Evolutionary conservation across 2,113 vertebrate genomes (phyloP).

Genomic region (Peromyscus polionotus): DNA sequence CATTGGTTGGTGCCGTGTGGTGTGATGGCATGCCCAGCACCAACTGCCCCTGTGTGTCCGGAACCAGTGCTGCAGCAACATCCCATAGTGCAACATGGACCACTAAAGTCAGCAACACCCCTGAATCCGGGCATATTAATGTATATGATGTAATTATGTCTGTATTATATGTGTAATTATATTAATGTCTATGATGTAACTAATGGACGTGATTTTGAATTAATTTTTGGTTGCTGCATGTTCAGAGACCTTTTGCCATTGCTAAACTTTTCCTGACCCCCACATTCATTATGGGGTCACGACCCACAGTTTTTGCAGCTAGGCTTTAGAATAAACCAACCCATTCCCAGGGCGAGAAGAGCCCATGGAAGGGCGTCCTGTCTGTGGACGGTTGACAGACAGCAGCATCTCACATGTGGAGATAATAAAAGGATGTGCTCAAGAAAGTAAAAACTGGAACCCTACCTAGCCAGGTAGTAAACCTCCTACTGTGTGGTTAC

Average conservation of each 20-base stretch:
- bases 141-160: not conserved
- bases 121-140: not conserved
- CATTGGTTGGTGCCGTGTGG: not conserved
- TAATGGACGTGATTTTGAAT: not conserved
- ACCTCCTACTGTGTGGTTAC: not conserved
- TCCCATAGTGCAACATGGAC: not conserved
- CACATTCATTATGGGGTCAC: not conserved
- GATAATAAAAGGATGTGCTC: not conserved
- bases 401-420: not conserved
- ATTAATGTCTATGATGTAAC: not conserved
- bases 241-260: not conserved
- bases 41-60: not conserved
- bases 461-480: not conserved
- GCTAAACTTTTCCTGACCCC: not conserved
- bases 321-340: not conserved
- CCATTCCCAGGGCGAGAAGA: not conserved
- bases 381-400: not conserved
- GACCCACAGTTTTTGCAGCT: not conserved
- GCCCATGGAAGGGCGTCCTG: not conserved
- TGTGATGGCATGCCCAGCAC: not conserved
- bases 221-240: not conserved
- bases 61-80: not conserved
- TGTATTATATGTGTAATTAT: not conserved
- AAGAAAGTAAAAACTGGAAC: not conserved
- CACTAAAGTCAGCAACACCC: not conserved